Evolutionary conservation across 2,113 vertebrate genomes (phyloP).

Genomic region (Otis tarda): DNA sequence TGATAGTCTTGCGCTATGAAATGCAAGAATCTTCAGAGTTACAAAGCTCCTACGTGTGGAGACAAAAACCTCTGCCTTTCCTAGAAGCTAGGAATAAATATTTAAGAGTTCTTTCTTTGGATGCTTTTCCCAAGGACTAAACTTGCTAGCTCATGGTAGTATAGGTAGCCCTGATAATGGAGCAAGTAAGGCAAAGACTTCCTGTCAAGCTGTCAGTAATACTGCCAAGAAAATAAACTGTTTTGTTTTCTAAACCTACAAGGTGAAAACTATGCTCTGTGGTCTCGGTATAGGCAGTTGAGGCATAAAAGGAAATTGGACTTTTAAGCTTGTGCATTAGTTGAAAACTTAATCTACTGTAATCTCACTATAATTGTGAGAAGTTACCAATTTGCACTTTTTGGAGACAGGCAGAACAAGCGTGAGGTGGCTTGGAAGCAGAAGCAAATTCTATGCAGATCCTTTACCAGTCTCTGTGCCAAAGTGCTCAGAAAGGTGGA

Average conservation of each 20-base stretch:
- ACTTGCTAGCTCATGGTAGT: background rate
- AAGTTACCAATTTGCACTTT: background rate
- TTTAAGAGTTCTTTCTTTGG: background rate
- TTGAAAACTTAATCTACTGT: background rate
- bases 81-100: background rate
- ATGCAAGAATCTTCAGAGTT: slow-evolving; percentile 1
- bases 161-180: background rate
- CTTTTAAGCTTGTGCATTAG: background rate
- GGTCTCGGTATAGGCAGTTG: background rate
- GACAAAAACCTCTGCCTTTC: background rate
- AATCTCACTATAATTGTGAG: background rate
- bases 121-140: background rate
- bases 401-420: background rate
- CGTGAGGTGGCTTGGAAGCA: background rate
- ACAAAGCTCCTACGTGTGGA: background rate
- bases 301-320: background rate
- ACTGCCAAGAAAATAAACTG: background rate
- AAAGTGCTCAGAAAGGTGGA: background rate
- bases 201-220: background rate
- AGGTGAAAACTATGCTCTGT: background rate
- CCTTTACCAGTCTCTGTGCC: background rate
- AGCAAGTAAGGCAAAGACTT: background rate
- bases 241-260: background rate
- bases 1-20: background rate
- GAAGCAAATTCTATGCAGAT: background rate